These are phyloP conservation scores for Amblyornis subalaris DNA, from an alignment of 2,113 vertebrate species.

Conservation along the genomic window DNA sequence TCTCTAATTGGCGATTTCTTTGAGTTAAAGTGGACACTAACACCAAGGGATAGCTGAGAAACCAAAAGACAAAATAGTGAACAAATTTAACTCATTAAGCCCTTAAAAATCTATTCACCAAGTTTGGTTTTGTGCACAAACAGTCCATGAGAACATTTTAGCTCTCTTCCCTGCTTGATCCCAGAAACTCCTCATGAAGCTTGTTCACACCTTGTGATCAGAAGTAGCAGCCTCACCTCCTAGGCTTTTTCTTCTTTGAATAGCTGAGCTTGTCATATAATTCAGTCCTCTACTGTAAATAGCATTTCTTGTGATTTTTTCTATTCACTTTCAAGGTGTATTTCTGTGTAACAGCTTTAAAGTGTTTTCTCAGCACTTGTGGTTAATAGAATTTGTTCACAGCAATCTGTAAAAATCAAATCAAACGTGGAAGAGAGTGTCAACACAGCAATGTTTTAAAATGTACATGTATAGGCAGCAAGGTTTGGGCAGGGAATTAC, in stretches of 20 bases:
- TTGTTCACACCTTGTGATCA: neutral
- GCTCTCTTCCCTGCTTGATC: neutral
- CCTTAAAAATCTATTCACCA: neutral
- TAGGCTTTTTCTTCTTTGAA: neutral
- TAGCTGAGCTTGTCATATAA: neutral
- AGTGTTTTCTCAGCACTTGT: constrained; percentile 37
- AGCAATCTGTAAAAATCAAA: constrained; percentile 55
- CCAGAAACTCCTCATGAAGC: neutral
- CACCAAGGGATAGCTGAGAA: neutral
- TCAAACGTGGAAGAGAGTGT: constrained; percentile 18
- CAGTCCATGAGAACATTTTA: neutral
- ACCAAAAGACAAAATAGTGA: neutral
- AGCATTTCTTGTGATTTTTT: neutral
- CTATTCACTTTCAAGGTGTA: constrained; percentile 11
- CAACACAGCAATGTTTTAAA: constrained; percentile 18
- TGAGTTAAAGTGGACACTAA: neutral
- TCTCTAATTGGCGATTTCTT: neutral
- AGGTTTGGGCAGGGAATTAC: neutral
- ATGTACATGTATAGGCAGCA: neutral
- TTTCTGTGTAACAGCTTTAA: constrained; percentile 25
- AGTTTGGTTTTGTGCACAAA: neutral
- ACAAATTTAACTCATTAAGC: neutral
- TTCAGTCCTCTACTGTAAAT: neutral
- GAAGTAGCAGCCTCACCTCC: neutral
- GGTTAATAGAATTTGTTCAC: constrained; percentile 44